These are phyloP conservation scores for Pristionchus maxplancki DNA, from an alignment of 2,888 invertebrate genomes.

Conservation along the genomic window DNA sequence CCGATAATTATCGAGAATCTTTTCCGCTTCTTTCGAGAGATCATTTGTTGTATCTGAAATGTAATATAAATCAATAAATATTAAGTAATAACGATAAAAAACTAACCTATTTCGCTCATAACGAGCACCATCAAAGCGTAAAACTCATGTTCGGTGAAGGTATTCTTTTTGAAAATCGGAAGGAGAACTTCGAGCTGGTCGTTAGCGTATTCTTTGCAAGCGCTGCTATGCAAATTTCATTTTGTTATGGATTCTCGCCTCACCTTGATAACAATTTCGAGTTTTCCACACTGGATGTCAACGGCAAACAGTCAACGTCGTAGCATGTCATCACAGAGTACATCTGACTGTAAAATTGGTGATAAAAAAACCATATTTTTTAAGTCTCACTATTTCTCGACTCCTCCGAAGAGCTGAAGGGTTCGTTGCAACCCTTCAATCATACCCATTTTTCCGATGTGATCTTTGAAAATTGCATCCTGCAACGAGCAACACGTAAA, in stretches of 20 bases:
- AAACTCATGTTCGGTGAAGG: neutral
- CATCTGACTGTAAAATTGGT: neutral
- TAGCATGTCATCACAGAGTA: slow-evolving; percentile 14
- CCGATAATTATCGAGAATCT: neutral
- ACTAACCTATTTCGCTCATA: neutral
- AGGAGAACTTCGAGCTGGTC: neutral
- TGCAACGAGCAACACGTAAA: neutral
- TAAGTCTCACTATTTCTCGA: neutral
- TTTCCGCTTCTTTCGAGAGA: neutral
- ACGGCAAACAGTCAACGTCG: neutral
- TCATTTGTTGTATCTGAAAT: neutral
- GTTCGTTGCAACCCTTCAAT: neutral
- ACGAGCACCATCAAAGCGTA: neutral
- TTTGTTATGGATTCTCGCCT: neutral
- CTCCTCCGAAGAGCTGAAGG: neutral
- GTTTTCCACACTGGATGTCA: neutral
- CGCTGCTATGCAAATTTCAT: neutral
- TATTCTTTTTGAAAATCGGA: neutral
- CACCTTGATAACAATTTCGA: neutral
- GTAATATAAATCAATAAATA: neutral
- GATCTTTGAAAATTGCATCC: neutral
- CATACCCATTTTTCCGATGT: neutral
- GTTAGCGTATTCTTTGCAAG: neutral
- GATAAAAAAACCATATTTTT: neutral
- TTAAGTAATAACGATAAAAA: neutral